Percentiles rank a stretch among this genome's conserved stretches.
Conservation (phyloP, 1,140 invertebrate species). For the Zaprionus vittiger region DNA sequence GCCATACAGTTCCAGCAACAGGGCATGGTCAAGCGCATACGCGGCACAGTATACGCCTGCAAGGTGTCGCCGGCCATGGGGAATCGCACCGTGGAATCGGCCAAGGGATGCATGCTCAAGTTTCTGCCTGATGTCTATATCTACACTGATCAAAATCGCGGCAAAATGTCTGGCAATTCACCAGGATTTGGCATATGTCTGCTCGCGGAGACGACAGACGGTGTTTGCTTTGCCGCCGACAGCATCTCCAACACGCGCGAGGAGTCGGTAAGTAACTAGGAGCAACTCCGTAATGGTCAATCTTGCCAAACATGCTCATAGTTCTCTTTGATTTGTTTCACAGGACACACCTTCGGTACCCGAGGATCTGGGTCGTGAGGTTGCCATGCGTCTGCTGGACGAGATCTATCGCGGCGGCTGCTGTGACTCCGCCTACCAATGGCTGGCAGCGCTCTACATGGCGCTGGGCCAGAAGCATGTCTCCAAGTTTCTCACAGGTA, state of each 20-base stretch:
- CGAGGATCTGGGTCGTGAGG: conserved; percentile 95
- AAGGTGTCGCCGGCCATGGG: conserved; percentile 95
- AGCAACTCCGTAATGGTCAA: neutral
- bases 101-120: conserved; percentile 95
- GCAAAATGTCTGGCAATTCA: conserved; percentile 93
- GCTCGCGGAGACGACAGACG: conserved; percentile 96
- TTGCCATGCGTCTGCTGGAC: conserved; percentile 92
- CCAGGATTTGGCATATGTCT: conserved; percentile 96
- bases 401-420: conserved; percentile 97
- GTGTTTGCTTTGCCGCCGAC: conserved; percentile 91
- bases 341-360: conserved; percentile 88
- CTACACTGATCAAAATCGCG: conserved; percentile 95
- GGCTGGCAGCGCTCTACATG: conserved; percentile 95
- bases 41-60: conserved; percentile 88
- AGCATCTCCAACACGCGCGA: conserved; percentile 84
- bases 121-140: conserved; percentile 98
- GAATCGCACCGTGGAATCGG: conserved; percentile 96
- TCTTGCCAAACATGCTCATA: neutral
- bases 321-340: conserved; percentile 11
- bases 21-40: conserved; percentile 97
- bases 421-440: conserved; percentile 95
- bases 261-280: conserved; percentile 54
- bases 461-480: conserved; percentile 97
- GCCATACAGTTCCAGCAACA: conserved; percentile 89
- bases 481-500: conserved; percentile 91